Evolutionary conservation across 2,797 vertebrate species (phyloP).

Genomic region (Artibeus lituratus): DNA sequence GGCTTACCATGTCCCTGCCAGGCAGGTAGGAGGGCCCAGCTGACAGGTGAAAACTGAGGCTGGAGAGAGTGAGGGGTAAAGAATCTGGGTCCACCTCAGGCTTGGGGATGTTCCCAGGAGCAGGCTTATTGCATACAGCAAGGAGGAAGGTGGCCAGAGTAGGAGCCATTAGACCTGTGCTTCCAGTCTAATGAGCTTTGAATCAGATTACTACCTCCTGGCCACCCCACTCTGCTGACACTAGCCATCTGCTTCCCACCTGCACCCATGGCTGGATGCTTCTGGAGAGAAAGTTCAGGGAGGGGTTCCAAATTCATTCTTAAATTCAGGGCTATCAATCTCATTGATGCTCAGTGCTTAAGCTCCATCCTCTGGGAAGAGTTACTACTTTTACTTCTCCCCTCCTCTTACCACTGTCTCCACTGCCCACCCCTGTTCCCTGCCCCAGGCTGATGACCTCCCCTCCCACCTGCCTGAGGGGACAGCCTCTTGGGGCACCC

Average conservation of each 20-base stretch:
- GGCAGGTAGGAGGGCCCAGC: neutral
- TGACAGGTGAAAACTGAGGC: fast-evolving
- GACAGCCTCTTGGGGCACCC: neutral
- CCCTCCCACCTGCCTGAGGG: neutral
- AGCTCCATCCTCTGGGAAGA: neutral
- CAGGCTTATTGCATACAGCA: neutral
- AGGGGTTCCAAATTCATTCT: neutral
- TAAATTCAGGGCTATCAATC: neutral
- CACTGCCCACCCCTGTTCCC: too few relatives aligned
- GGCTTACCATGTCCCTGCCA: neutral
- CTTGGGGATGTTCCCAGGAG: neutral
- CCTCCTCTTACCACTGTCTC: neutral
- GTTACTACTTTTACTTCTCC: fast-evolving
- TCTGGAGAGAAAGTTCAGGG: neutral
- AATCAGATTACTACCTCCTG: neutral
- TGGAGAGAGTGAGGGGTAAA: neutral
- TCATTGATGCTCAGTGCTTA: fast-evolving
- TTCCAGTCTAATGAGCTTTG: neutral
- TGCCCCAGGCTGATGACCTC: neutral
- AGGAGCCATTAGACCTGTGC: neutral
- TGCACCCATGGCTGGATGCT: fast-evolving
- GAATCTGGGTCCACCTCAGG: neutral
- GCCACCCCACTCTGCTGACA: fast-evolving
- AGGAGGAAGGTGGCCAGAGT: fast-evolving
- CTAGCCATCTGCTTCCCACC: fast-evolving